Conservation (phyloP, 2,888 invertebrate genomes). For the Gerris lacustris region DNA sequence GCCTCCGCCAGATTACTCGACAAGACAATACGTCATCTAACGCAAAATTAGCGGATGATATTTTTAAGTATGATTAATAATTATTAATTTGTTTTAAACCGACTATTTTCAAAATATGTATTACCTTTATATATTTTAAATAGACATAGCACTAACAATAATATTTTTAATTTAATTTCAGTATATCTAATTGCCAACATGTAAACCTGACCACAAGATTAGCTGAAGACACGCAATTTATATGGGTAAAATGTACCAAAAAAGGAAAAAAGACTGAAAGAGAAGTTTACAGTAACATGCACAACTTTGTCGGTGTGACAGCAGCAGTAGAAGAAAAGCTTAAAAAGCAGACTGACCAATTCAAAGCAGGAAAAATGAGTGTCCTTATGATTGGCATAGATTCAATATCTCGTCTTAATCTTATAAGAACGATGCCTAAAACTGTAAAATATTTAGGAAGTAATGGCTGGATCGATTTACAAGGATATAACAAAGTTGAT, state of each 20-base stretch:
- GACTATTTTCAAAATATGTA: no score
- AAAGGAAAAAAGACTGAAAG: slow-evolving; percentile 20
- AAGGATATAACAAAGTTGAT: slow-evolving; percentile 65
- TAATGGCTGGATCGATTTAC: slow-evolving; percentile 56
- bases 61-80: no score
- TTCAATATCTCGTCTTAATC: slow-evolving; percentile 67
- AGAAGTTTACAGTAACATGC: slow-evolving; percentile 44
- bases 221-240: slow-evolving; percentile 24
- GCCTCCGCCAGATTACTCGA: no score
- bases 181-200: slow-evolving; percentile 23
- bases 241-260: slow-evolving; percentile 25
- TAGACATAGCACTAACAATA: no score
- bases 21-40: no score
- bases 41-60: no score
- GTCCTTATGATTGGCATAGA: slow-evolving; percentile 74
- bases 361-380: slow-evolving; percentile 38
- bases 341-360: slow-evolving; percentile 25
- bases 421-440: slow-evolving; percentile 60
- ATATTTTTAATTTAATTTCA: slow-evolving; percentile 19
- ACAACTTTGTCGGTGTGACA: slow-evolving; percentile 44
- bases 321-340: slow-evolving; percentile 41
- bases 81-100: no score
- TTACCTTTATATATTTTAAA: no score
- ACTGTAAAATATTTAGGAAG: slow-evolving; percentile 54
- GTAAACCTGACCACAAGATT: slow-evolving; percentile 26